Evolutionary conservation across 2,113 vertebrate species (phyloP).

Genomic region (Argyrosomus japonicus): DNA sequence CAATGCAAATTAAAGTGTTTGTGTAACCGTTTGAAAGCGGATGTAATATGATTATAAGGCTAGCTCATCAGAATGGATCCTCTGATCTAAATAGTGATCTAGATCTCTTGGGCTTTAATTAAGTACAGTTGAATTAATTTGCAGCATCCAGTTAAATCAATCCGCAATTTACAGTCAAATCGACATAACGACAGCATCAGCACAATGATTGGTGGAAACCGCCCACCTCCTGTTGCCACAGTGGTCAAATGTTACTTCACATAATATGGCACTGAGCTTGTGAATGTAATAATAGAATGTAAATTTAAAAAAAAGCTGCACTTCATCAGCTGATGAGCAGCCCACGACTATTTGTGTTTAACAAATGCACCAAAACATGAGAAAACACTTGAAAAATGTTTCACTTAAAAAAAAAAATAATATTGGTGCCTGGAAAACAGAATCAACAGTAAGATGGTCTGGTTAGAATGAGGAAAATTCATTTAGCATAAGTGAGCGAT

Average conservation of each 20-base stretch:
- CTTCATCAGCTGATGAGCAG: neutral
- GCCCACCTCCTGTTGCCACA: neutral
- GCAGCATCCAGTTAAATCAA: constrained; percentile 9
- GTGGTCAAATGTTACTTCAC: neutral
- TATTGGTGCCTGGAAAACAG: neutral
- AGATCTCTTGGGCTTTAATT: constrained; percentile 8
- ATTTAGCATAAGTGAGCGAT: neutral
- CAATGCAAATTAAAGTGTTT: neutral
- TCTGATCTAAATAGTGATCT: constrained; percentile 35
- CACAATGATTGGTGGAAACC: neutral
- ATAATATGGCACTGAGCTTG: neutral
- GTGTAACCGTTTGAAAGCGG: neutral
- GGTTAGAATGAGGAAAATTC: neutral
- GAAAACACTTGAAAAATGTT: neutral
- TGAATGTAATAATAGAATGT: neutral
- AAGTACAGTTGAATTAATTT: constrained; percentile 13
- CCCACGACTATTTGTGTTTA: neutral
- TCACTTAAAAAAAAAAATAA: no score
- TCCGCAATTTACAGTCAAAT: neutral
- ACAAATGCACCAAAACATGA: neutral
- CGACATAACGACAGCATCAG: neutral
- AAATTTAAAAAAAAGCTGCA: neutral
- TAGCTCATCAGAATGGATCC: neutral
- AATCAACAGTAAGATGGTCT: neutral
- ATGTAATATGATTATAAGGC: neutral